A percentile compares a stretch with the other conserved stretches of the same genome.
Conservation (phyloP, 2,888 invertebrate species). For the Polyommatus icarus region DNA sequence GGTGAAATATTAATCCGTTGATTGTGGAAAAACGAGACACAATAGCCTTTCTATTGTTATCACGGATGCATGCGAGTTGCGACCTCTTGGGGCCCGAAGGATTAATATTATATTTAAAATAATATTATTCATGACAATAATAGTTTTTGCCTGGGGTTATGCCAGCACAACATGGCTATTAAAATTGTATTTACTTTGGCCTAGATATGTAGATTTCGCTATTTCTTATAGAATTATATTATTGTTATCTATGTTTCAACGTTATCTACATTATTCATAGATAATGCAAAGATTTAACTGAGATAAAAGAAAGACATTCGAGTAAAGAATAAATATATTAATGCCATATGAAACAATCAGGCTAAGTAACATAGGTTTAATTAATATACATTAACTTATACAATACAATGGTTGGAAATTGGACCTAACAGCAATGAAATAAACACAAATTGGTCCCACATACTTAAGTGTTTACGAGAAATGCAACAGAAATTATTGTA, state of each 20-base stretch:
- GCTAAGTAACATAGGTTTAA: constrained; percentile 31
- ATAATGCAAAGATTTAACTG: neutral
- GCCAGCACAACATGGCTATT: neutral
- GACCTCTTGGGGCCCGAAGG: too few species aligned
- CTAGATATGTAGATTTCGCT: too few species aligned
- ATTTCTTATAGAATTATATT: too few species aligned
- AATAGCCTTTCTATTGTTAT: too few species aligned
- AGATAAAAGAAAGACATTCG: neutral
- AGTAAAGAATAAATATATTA: constrained; percentile 33
- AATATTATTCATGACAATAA: too few species aligned
- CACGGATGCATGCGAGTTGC: too few species aligned
- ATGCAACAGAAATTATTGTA: constrained; percentile 29
- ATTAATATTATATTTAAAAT: too few species aligned
- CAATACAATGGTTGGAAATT: constrained; percentile 18
- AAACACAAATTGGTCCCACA: constrained; percentile 46
- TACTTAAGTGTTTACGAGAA: constrained; percentile 31
- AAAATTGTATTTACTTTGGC: too few species aligned
- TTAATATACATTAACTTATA: constrained; percentile 34
- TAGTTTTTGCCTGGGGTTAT: too few species aligned
- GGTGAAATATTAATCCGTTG: too few species aligned
- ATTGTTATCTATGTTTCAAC: neutral
- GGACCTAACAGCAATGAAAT: constrained; percentile 29
- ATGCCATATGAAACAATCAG: constrained; percentile 25
- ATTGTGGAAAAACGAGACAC: too few species aligned
- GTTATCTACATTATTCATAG: neutral